Percentiles rank a stretch among this genome's conserved stretches.
Evolutionary conservation across 2,888 invertebrate genomes (phyloP).

Genomic region (Octodonta nipae): DNA sequence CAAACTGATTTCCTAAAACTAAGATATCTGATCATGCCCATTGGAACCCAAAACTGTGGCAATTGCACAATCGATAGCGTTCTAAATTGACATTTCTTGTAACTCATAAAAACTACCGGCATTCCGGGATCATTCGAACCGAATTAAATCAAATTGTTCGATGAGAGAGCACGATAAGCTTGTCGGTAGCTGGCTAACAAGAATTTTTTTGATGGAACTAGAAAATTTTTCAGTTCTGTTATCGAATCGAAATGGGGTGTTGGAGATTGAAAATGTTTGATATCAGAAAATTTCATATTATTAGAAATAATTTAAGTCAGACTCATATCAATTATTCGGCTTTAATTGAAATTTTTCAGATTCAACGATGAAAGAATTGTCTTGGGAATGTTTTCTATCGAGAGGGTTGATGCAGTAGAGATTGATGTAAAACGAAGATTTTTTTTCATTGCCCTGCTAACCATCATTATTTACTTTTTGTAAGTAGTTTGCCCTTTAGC

Average conservation of each 20-base stretch:
- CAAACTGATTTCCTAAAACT: too few relatives aligned
- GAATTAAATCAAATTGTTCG: background rate
- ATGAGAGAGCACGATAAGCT: background rate
- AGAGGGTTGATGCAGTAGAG: background rate
- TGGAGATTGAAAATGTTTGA: background rate
- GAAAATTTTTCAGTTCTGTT: background rate
- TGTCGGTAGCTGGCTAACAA: background rate
- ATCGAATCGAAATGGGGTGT: background rate
- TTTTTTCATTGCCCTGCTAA: too few relatives aligned
- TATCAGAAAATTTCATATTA: background rate
- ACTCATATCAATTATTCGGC: background rate
- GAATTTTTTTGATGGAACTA: background rate
- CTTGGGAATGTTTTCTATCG: too few relatives aligned
- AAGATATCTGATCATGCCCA: too few relatives aligned
- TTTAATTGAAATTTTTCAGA: slow-evolving; percentile 1
- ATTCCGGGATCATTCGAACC: too few relatives aligned
- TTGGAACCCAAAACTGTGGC: too few relatives aligned
- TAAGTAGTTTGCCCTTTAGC: too few relatives aligned
- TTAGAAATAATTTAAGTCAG: background rate
- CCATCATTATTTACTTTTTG: too few relatives aligned
- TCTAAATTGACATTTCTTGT: too few relatives aligned
- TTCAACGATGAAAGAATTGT: too few relatives aligned
- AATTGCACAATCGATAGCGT: too few relatives aligned
- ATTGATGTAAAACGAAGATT: background rate
- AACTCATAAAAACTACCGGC: too few relatives aligned